These are phyloP conservation scores for Paramisgurnus dabryanus DNA, from an alignment of 2,113 vertebrate genomes.

Conservation along the genomic window DNA sequence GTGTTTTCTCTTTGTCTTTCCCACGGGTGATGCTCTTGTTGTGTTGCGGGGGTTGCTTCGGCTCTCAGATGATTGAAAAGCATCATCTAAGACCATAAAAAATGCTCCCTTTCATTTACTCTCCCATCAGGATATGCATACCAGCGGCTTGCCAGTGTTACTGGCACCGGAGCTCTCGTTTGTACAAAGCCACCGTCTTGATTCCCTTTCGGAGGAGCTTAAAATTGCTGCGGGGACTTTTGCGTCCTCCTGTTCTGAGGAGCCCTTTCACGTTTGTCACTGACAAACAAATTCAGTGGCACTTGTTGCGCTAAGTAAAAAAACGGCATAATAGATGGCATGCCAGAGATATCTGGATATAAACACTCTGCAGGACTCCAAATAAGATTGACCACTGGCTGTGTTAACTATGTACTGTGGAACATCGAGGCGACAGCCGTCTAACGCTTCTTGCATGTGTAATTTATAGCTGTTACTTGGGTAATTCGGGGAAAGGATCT, in stretches of 20 bases:
- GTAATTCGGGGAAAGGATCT: constrained; percentile 14
- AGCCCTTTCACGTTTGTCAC: constrained; percentile 41
- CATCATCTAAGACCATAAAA: constrained; percentile 74
- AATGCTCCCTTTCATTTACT: constrained; percentile 74
- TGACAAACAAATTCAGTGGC: constrained; percentile 26
- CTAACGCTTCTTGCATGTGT: constrained; percentile 2
- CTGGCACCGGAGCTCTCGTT: constrained; percentile 63
- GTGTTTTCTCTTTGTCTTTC: constrained; percentile 70
- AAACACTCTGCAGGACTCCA: constrained; percentile 24
- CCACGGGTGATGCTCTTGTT: constrained; percentile 69
- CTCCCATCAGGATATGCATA: constrained; percentile 68
- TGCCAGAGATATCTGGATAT: constrained; percentile 6
- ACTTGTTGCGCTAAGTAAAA: constrained; percentile 37
- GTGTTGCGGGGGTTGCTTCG: constrained; percentile 74
- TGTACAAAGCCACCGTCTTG: constrained; percentile 68
- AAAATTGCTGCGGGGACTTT: constrained; percentile 63
- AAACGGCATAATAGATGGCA: constrained; percentile 17
- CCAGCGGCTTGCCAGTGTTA: constrained; percentile 68
- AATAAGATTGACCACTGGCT: constrained; percentile 38
- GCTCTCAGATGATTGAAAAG: constrained; percentile 77
- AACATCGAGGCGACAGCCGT: neutral
- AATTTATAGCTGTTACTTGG: constrained; percentile 24
- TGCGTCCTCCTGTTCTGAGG: constrained; percentile 43
- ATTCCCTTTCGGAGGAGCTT: constrained; percentile 61
- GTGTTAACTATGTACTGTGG: constrained; percentile 34